Conservation (phyloP, 2,113 vertebrate species). For the Hyaena hyaena region DNA sequence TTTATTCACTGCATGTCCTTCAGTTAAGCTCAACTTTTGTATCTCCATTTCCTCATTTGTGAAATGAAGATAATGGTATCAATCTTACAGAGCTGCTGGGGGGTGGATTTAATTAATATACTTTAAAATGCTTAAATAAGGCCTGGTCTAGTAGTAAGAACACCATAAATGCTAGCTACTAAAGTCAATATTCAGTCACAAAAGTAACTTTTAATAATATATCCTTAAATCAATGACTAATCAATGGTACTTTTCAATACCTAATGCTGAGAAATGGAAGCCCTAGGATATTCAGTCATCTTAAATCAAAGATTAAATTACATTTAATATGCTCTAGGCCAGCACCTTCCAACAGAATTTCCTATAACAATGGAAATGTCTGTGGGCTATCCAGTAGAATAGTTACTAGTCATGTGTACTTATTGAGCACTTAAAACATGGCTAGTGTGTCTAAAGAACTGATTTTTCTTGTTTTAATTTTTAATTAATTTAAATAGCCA, state of each 20-base stretch:
- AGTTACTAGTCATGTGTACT: background rate
- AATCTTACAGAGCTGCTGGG: background rate
- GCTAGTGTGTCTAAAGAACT: background rate
- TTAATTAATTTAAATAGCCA: constrained; percentile 30
- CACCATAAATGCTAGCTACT: background rate
- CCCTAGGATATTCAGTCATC: background rate
- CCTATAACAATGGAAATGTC: background rate
- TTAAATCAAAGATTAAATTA: constrained; percentile 11
- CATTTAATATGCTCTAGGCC: background rate
- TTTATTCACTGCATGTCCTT: background rate
- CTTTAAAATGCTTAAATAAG: constrained; percentile 43
- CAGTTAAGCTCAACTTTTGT: constrained; percentile 28
- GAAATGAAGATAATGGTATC: background rate
- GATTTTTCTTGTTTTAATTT: constrained; percentile 29
- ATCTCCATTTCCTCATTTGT: background rate
- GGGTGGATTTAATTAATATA: background rate
- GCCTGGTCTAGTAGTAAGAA: background rate
- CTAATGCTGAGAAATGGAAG: constrained; percentile 9
- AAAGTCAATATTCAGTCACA: background rate
- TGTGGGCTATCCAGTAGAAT: background rate
- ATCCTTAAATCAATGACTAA: background rate
- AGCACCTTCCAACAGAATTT: background rate
- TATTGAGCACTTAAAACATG: background rate
- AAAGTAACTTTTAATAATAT: constrained; percentile 25
- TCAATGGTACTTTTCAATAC: background rate